Conservation (phyloP, 1,140 invertebrate species). For the Lethrus apterus region DNA sequence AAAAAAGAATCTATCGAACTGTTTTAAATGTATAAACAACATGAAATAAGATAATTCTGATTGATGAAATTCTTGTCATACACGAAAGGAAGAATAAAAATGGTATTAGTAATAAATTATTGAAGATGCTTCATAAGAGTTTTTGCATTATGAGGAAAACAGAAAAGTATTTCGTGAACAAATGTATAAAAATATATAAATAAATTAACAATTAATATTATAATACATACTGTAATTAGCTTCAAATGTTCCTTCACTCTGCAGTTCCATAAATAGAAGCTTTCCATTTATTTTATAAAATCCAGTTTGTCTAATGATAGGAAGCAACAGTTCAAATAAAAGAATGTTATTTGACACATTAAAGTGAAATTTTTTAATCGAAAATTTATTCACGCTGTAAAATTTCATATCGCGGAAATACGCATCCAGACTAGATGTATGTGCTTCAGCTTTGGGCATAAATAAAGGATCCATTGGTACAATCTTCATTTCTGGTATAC, state of each 20-base stretch:
- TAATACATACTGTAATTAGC: slow-evolving; percentile 7
- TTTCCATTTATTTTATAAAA: slow-evolving; percentile 1
- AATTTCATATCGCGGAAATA: not conserved
- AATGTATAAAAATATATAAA: too few species aligned
- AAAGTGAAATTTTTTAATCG: not conserved
- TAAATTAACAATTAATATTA: not conserved
- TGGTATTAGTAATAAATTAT: too few species aligned
- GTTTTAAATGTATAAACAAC: too few species aligned
- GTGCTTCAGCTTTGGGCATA: not conserved
- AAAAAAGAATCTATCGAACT: too few species aligned
- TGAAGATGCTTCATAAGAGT: too few species aligned
- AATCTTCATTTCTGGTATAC: slow-evolving; percentile 6
- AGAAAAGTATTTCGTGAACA: too few species aligned
- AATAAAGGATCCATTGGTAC: not conserved
- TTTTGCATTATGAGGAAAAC: too few species aligned
- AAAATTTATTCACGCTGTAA: not conserved
- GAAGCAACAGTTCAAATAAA: not conserved
- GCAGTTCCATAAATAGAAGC: not conserved
- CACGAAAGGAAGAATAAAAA: too few species aligned
- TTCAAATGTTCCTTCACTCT: not conserved
- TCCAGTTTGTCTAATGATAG: not conserved
- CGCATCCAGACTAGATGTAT: not conserved
- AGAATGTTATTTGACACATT: not conserved
- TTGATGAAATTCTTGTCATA: too few species aligned
- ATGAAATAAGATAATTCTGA: too few species aligned